These are phyloP conservation scores for Oopsacas minuta DNA, from an alignment of 37 sponge, comb jelly and placozoan genomes.

Conservation along the genomic window DNA sequence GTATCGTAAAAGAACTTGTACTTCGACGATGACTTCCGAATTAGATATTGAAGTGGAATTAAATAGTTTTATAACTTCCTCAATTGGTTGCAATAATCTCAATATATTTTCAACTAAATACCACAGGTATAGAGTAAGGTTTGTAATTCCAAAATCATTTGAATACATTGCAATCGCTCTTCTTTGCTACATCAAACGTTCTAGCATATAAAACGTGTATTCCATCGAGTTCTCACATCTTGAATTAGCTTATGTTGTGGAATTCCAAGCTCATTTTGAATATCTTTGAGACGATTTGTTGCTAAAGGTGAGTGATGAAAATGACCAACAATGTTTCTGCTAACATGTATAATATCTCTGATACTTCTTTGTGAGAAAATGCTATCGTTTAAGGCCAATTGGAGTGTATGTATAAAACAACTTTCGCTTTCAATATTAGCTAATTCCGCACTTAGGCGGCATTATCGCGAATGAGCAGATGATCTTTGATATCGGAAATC, in stretches of 20 bases:
- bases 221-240: background rate
- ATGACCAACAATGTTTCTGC: constrained; percentile 35
- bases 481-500: background rate
- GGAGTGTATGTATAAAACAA: constrained; percentile 33
- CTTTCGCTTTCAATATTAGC: too few species aligned
- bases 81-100: background rate
- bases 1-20: background rate
- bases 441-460: constrained; percentile 28
- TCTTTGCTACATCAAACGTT: background rate
- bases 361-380: constrained; percentile 25
- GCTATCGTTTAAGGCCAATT: constrained; percentile 31
- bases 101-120: background rate
- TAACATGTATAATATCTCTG: constrained; percentile 21
- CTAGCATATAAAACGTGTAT: background rate
- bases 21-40: background rate
- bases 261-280: background rate
- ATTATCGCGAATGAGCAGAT: constrained; percentile 21
- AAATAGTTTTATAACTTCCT: background rate
- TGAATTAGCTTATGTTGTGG: background rate
- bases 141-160: background rate
- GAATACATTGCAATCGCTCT: background rate
- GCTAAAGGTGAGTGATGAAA: constrained; percentile 19
- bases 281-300: background rate
- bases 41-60: background rate
- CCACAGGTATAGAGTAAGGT: background rate